Conservation (phyloP, 2,888 invertebrate genomes). For the Rosalia funebris region DNA sequence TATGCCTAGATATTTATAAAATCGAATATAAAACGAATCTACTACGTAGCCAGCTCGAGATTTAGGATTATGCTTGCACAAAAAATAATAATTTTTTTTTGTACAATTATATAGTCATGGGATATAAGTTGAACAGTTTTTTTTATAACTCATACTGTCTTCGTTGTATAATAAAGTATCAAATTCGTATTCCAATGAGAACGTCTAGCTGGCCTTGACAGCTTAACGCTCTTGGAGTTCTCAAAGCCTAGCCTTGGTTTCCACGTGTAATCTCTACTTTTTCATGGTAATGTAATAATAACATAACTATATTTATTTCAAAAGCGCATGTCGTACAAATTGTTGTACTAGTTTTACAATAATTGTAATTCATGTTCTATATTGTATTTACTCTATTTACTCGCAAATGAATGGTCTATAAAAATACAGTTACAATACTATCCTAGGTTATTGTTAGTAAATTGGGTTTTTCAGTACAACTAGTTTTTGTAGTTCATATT, state of each 20-base stretch:
- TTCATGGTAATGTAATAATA: slow-evolving; percentile 29
- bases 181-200: slow-evolving; percentile 30
- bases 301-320: slow-evolving; percentile 25
- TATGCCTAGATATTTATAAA: no score
- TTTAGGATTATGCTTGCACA: no score
- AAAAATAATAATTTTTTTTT: no score
- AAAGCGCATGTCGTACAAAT: slow-evolving; percentile 28
- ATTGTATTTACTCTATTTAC: no score
- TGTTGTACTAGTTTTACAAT: slow-evolving; percentile 5
- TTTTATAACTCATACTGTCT: slow-evolving; percentile 12
- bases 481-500: not conserved
- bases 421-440: not conserved
- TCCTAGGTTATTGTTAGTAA: not conserved
- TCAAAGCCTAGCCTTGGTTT: slow-evolving; percentile 45
- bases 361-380: not conserved
- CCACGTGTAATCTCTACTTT: slow-evolving; percentile 48
- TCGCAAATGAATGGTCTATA: no score
- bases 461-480: not conserved
- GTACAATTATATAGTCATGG: no score
- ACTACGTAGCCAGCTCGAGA: no score
- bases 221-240: slow-evolving; percentile 36
- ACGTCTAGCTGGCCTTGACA: slow-evolving; percentile 38
- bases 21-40: no score
- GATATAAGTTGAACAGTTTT: not conserved
- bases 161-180: slow-evolving; percentile 29